These are phyloP conservation scores for Octodon degus DNA, from an alignment of 2,113 vertebrate species.

Conservation along the genomic window DNA sequence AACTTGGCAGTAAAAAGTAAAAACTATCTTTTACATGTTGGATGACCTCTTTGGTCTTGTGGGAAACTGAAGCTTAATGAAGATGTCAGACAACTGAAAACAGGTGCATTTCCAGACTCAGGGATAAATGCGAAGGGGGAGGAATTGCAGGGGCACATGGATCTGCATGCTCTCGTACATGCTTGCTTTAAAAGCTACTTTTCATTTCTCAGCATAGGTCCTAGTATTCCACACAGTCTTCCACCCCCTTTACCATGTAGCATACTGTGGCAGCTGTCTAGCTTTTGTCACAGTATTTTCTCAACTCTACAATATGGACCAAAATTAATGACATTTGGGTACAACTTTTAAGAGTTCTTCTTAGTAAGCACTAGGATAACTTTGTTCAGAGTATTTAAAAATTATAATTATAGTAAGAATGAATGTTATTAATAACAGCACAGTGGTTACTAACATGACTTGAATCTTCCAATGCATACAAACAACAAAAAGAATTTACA, in stretches of 20 bases:
- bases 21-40: background rate
- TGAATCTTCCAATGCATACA: background rate
- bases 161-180: background rate
- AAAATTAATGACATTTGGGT: conserved; percentile 11
- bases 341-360: conserved; percentile 43
- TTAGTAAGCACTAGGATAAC: conserved; percentile 12
- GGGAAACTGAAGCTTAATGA: conserved; percentile 30
- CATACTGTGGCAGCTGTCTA: background rate
- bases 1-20: background rate
- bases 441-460: background rate
- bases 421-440: conserved; percentile 40
- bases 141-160: background rate
- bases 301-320: background rate
- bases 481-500: background rate
- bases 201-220: background rate
- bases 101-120: background rate
- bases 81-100: conserved; percentile 14
- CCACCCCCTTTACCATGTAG: background rate
- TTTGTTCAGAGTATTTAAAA: conserved; percentile 49
- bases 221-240: too few species aligned
- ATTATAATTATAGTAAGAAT: conserved; percentile 28
- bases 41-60: background rate
- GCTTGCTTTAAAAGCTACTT: conserved; percentile 2
- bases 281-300: background rate
- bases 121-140: background rate